Base-by-base conservation (phyloP, 2,797 vertebrate species). In the Premnoplex brunnescens region DNA sequence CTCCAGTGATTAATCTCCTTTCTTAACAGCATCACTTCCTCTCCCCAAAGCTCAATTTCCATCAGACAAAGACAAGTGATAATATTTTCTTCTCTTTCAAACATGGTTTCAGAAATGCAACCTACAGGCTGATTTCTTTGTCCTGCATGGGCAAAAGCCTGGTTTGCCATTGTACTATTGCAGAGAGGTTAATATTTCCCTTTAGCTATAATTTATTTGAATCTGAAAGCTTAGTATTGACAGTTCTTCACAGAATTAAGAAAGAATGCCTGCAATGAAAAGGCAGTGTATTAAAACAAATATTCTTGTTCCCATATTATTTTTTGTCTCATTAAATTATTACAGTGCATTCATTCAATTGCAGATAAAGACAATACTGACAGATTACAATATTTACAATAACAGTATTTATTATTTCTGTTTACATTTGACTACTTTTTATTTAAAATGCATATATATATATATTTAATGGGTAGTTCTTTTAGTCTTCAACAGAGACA, bases 191-290 rank as follows among this genome's bases (percentile, higher is more conserved):
- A 39, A 37, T 75, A 54, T 86, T 91, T 91, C 41, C 46, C 34
- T 89, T 83, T 67, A 81, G 20, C 56, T 64, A 87, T 79, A 92
- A 85, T 84, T 91, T 74, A 54, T 83, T 93, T 34, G 22, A 34
- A 77, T 39, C 41, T 56, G 36, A 66, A 78, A 89, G 12, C 3
- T 77, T 91, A 63, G 5, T 19, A 1, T 58, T 87, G 64, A 21
- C 26, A 37, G 10, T 88, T 91, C 46, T 93, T 88, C 44, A 68
- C 2, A 66, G 62, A 96, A 89, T 84, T 82, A 85, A 80, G 48
- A 89, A 92, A 72, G 63, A 92, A 91, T 62, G 39, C 6, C 22
- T 87, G 52, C 63, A 84, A 80, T 88, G 22, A 76, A 91, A 91
- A 92, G 13, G 8, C 19, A 93, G 39, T 19, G 10, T 20, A 55